Percentiles rank a stretch among this genome's conserved stretches.
These are phyloP conservation scores for Camelus dromedarius DNA, from an alignment of 2,113 vertebrate genomes.

Conservation along the genomic window DNA sequence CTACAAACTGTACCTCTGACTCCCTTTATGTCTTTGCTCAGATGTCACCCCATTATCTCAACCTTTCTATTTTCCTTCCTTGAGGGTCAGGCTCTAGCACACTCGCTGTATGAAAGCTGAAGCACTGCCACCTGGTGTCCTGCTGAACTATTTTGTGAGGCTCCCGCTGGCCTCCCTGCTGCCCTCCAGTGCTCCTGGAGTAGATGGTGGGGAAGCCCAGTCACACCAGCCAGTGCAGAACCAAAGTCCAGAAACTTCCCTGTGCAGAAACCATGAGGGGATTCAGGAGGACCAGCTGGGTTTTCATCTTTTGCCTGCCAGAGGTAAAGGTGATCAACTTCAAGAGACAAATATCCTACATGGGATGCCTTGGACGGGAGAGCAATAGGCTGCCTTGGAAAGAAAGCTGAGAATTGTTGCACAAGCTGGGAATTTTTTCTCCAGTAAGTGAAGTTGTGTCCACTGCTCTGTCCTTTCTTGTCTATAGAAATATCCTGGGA, in stretches of 20 bases:
- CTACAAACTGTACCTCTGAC: too few relatives aligned
- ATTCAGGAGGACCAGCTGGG: neutral
- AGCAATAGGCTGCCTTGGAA: neutral
- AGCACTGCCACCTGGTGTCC: too few relatives aligned
- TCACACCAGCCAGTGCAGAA: rapidly evolving
- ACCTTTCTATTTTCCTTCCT: rapidly evolving
- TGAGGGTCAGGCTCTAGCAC: too few relatives aligned
- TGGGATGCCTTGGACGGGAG: neutral
- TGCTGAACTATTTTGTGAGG: too few relatives aligned
- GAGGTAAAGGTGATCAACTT: neutral
- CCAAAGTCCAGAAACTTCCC: neutral
- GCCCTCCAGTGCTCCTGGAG: neutral
- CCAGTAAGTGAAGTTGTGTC: neutral
- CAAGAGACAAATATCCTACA: neutral
- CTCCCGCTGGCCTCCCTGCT: neutral
- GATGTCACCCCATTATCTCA: neutral
- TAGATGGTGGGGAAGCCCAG: neutral
- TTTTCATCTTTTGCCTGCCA: neutral
- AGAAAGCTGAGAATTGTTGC: neutral
- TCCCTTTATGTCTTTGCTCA: neutral
- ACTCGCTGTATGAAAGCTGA: too few relatives aligned
- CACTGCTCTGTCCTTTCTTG: neutral
- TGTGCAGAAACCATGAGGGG: too few relatives aligned
- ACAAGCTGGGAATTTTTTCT: neutral
- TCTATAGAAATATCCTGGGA: neutral